These are phyloP conservation scores for Sinodicranocentrus sp. DNA, from an alignment of 2,888 invertebrate genomes.

Conservation along the genomic window DNA sequence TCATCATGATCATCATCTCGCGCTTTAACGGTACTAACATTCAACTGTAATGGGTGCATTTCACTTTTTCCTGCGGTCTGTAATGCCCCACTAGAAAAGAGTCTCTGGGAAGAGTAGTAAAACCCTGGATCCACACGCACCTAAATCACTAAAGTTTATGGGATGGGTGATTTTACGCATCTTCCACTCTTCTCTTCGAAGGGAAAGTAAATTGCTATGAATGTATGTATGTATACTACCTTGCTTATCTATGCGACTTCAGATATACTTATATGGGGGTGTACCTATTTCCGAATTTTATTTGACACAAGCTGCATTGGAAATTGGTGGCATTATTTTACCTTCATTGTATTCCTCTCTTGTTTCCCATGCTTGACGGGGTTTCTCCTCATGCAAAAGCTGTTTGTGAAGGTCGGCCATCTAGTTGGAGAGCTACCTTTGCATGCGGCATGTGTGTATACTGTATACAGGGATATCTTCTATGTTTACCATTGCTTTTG, in stretches of 20 bases:
- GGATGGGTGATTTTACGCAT: slow-evolving; percentile 50
- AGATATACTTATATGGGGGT: too few species aligned
- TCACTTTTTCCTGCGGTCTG: slow-evolving; percentile 30
- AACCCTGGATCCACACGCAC: slow-evolving; percentile 29
- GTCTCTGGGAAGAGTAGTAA: slow-evolving; percentile 33
- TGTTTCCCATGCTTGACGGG: not conserved
- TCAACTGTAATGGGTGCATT: slow-evolving; percentile 37
- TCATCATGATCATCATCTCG: slow-evolving; percentile 34
- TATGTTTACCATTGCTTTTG: too few species aligned
- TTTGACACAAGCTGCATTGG: not conserved
- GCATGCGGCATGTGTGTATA: too few species aligned
- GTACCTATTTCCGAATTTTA: too few species aligned
- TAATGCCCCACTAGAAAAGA: not conserved
- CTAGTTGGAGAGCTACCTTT: too few species aligned
- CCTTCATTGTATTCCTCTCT: not conserved
- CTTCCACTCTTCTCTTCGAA: slow-evolving; percentile 13
- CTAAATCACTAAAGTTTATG: slow-evolving; percentile 53
- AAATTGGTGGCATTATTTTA: slow-evolving; percentile 4
- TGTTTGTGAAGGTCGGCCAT: too few species aligned
- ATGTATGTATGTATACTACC: not conserved
- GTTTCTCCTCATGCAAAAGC: not conserved
- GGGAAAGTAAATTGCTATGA: slow-evolving; percentile 46
- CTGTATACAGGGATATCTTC: too few species aligned
- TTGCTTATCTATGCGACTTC: not conserved
- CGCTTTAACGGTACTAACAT: slow-evolving; percentile 45